A percentile compares a stretch with the other conserved stretches of the same genome.
Conservation (phyloP, 92 coral and sea anemone species). For the Paramuricea clavata region DNA sequence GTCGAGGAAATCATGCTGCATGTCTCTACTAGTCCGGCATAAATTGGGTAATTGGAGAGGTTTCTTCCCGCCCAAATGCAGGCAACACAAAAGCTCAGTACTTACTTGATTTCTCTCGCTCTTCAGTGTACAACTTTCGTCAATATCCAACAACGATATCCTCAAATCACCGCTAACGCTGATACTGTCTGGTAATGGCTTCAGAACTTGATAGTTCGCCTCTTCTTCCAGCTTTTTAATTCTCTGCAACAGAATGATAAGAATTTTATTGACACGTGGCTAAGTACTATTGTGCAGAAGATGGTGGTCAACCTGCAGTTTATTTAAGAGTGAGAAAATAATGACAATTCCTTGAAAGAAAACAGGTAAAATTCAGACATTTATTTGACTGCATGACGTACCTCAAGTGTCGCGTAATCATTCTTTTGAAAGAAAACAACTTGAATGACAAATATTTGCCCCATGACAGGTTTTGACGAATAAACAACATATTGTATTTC, state of each 20-base stretch:
- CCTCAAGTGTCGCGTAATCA: constrained; percentile 77
- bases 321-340: too few relatives aligned
- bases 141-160: constrained; percentile 58
- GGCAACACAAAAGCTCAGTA: not conserved
- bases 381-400: constrained; percentile 34
- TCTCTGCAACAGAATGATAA: constrained; percentile 41
- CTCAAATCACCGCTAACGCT: constrained; percentile 66
- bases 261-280: too few relatives aligned
- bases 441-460: constrained; percentile 81
- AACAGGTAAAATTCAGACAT: too few relatives aligned
- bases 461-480: constrained; percentile 69
- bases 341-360: too few relatives aligned
- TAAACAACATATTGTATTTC: constrained; percentile 77
- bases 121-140: constrained; percentile 64
- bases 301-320: too few relatives aligned
- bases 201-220: constrained; percentile 68
- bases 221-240: constrained; percentile 76
- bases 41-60: too few relatives aligned
- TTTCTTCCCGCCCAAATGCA: too few relatives aligned
- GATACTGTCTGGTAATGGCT: constrained; percentile 64
- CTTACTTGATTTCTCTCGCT: constrained; percentile 73
- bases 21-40: too few relatives aligned
- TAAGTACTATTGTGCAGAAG: too few relatives aligned
- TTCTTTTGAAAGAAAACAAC: constrained; percentile 80
- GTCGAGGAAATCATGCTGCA: too few relatives aligned